Conservation (phyloP, 1,140 invertebrate species). For the Linepithema humile region DNA sequence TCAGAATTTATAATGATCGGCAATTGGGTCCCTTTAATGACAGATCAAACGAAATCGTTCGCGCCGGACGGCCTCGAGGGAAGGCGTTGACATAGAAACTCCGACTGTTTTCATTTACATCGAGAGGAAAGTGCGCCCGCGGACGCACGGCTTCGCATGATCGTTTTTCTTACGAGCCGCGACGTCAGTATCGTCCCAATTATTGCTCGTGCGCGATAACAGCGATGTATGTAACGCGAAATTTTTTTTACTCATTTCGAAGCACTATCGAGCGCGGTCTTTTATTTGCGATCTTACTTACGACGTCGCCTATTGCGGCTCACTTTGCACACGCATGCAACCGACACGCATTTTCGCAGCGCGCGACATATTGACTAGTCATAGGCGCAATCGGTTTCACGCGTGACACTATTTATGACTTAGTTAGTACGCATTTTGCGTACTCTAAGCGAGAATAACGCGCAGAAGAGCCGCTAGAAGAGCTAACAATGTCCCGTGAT, state of each 20-base stretch:
- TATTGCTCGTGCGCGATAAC: background rate
- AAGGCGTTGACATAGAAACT: slow-evolving; percentile 41
- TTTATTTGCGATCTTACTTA: slow-evolving; percentile 40
- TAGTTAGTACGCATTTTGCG: slow-evolving; percentile 5
- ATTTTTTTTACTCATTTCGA: slow-evolving; percentile 2
- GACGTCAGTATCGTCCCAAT: slow-evolving; percentile 8
- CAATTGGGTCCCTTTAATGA: background rate
- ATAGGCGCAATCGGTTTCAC: slow-evolving; percentile 7
- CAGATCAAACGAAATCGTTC: slow-evolving; percentile 5
- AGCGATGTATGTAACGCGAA: background rate
- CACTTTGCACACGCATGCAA: slow-evolving; percentile 5
- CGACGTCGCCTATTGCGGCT: background rate
- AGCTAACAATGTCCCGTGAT: background rate
- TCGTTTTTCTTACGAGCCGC: background rate
- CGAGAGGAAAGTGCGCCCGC: slow-evolving; percentile 18
- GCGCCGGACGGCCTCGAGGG: slow-evolving; percentile 23
- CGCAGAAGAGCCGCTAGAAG: background rate
- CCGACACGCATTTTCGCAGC: background rate
- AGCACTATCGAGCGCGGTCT: background rate
- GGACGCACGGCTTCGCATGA: background rate
- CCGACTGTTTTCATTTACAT: slow-evolving; percentile 17
- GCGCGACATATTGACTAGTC: slow-evolving; percentile 28
- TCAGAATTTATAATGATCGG: background rate
- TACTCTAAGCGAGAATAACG: background rate
- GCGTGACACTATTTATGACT: background rate